Evolutionary conservation across 2,113 vertebrate genomes (phyloP).

Genomic region (Calidris pygmaea): DNA sequence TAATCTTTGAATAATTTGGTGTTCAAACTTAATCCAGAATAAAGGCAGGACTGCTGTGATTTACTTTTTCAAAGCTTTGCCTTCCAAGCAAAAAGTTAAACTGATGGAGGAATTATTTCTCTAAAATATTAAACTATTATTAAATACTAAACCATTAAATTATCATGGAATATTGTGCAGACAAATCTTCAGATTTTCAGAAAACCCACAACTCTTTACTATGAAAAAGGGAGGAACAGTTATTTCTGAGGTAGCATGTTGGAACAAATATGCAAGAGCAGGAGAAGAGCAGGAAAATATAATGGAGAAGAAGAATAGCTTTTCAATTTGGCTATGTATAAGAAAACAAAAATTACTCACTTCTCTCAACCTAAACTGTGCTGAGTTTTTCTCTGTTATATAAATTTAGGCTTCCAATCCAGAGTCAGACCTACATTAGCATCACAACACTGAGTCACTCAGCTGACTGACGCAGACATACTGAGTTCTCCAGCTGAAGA

Average conservation of each 20-base stretch:
- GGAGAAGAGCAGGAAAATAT: not conserved
- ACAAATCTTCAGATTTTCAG: not conserved
- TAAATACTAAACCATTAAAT: not conserved
- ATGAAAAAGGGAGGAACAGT: not conserved
- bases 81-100: not conserved
- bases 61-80: not conserved
- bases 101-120: not conserved
- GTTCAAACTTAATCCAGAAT: not conserved
- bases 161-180: not conserved
- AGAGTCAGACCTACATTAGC: constrained; percentile 15
- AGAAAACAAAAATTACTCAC: constrained; percentile 4
- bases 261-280: not conserved
- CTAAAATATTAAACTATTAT: not conserved
- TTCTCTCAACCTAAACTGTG: not conserved
- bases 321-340: not conserved
- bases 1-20: not conserved
- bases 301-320: not conserved
- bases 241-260: not conserved
- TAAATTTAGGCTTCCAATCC: constrained; percentile 16
- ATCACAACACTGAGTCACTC: constrained; percentile 38
- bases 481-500: not conserved
- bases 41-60: not conserved
- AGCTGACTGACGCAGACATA: constrained; percentile 3
- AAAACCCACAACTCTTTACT: not conserved
- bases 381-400: not conserved